These are phyloP conservation scores for Pseudorhiza aurosa DNA, from an alignment of 30 jellyfish, hydroid and myxozoan genomes.

Conservation along the genomic window DNA sequence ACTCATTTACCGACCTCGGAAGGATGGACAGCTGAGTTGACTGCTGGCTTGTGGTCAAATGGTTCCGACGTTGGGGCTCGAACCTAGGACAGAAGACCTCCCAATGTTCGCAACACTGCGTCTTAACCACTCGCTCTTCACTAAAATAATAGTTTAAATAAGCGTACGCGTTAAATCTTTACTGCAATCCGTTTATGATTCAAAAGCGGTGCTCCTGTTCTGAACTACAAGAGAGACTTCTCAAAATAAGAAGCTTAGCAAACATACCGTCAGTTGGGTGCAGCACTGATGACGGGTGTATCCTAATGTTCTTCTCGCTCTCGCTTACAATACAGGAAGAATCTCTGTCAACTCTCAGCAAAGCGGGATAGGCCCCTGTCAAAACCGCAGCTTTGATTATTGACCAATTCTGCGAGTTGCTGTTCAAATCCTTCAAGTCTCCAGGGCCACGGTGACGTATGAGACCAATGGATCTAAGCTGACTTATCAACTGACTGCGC, in stretches of 20 bases:
- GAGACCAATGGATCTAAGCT: constrained; percentile 76
- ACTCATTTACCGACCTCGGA: no score
- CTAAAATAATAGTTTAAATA: no score
- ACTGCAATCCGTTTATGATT: no score
- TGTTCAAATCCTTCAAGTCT: constrained; percentile 84
- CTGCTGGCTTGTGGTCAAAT: no score
- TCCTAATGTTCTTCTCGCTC: constrained; percentile 73
- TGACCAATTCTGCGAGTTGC: constrained; percentile 80
- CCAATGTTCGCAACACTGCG: no score
- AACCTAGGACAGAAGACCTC: no score
- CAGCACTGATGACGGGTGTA: constrained; percentile 91
- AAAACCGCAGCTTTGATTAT: constrained; percentile 89
- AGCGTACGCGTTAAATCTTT: no score
- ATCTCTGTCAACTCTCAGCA: constrained; percentile 77
- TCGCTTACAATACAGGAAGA: constrained; percentile 51
- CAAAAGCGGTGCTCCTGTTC: no score
- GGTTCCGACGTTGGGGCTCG: no score
- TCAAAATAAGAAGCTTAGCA: not conserved
- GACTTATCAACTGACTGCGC: constrained; percentile 84
- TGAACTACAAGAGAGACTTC: not conserved
- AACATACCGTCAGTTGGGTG: constrained; percentile 42
- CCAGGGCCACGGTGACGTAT: constrained; percentile 88
- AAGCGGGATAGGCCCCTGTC: constrained; percentile 87
- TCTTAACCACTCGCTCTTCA: no score
- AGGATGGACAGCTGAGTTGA: no score